phyloP scores from a whole-genome alignment of 2,797 vertebrate genomes.

The Tokudaia muenninki region DNA sequence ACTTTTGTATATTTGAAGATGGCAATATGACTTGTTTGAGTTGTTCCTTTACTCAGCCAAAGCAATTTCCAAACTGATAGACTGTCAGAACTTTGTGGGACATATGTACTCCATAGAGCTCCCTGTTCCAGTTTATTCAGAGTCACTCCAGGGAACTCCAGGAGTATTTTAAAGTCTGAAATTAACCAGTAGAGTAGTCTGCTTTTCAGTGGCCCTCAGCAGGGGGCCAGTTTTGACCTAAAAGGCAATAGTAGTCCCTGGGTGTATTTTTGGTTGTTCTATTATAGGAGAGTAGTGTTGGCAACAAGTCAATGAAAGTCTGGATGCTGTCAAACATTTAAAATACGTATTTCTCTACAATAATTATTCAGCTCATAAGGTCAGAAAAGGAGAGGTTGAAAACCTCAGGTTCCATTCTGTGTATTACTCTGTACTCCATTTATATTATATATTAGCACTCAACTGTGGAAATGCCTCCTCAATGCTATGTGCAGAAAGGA shows the following conservation, averaged over 20 bases:
- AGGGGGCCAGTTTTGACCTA: not conserved
- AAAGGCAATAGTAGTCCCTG: not conserved
- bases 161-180: not conserved
- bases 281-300: not conserved
- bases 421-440: not conserved
- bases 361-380: not conserved
- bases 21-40: not conserved
- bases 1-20: not conserved
- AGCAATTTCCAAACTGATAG: constrained; percentile 11
- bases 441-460: not conserved
- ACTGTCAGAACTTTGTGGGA: not conserved
- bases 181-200: not conserved
- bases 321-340: not conserved
- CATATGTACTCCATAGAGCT: not conserved
- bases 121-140: not conserved
- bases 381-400: not conserved
- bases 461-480: not conserved
- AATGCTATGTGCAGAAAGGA: not conserved
- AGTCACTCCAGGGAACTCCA: not conserved
- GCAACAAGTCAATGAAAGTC: not conserved
- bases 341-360: not conserved
- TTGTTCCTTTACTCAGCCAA: constrained; percentile 51
- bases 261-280: not conserved
- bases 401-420: not conserved
- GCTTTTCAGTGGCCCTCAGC: not conserved